Base-by-base conservation (phyloP, 2,113 vertebrate genomes). In the Rostratula benghalensis region DNA sequence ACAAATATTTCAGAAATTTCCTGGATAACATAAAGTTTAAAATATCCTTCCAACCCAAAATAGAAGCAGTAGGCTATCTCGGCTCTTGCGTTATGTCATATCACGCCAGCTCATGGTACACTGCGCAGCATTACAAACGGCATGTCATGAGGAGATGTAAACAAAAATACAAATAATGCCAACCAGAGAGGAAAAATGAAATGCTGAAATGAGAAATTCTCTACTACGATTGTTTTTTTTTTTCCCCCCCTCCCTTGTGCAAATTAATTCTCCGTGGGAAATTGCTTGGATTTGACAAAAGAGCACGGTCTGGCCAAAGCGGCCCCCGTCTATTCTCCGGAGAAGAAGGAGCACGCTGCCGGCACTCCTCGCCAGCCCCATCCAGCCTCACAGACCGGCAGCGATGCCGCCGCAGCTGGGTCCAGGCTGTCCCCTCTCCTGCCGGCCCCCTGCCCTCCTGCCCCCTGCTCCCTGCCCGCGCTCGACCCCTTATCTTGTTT, bases 1-100 rank as follows among this genome's bases (percentile, higher is more conserved):
- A 95, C 96, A 95, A 95, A 78, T 87, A 96, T 94, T 89, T 87
- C 91, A 96, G 93, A 95, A 97, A 97, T 94, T 92, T 96, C 96
- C 96, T 94, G 95, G 89, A 91, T 94, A 97, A 95, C 89, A 60
- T 92, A 76, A 92, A 93, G 89, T 95, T 91, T 96, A 68, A 94
- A 95, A 95, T 92, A 95, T 60, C 89, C 48, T 82, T 82, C 65
- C 30, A 7, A 77, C 65, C 89, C 56, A 46, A 86, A 95, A 89
- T 46, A 96, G 93, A 67, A 89, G 61, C 5, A 48, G 45, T 22
- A 78, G 76, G 73, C 83, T 95, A 92, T 75, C 93, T 93, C 89
- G 16, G 68, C 86, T 51, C 91, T 91, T 6, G 77, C 53, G n/a
- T 96, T 93, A 94, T 92, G 95, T 96, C 96, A 95, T 56, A 87